Evolutionary conservation across 53 echinoderm and acorn worm species (phyloP), one percentile per base, ranked within the genome.

Genomic region (Glandiceps talaboti): DNA sequence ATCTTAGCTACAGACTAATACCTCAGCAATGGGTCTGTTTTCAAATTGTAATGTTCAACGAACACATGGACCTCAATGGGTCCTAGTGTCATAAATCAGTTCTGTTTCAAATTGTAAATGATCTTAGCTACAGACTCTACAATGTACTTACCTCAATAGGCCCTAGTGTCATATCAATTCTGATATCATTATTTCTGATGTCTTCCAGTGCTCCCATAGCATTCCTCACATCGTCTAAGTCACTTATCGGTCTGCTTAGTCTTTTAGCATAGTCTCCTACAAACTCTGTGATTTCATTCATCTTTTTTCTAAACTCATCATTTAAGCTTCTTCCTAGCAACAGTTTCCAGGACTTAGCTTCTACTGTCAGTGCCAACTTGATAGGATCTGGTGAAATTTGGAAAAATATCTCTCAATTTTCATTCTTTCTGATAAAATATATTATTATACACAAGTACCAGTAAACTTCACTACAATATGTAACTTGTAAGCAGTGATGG

Each of bases 361-460:
- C 94, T 27, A 99, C 89, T 31, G 89, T 94, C 76, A 99, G 86
- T 26, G 99, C 89, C 73, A 88, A 76, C 74, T 91, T 90, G 85
- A 99, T 99, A 76, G 91, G 93, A 30, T 99, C 99, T 99, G 82
- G n/a, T n/a, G n/a, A n/a, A n/a, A n/a, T n/a, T n/a, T n/a, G n/a
- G n/a, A n/a, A n/a, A n/a, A n/a, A n/a, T n/a, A n/a, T n/a, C n/a
- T n/a, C n/a, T n/a, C n/a, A n/a, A n/a, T n/a, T n/a, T n/a, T n/a
- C n/a, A n/a, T n/a, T n/a, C n/a, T n/a, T n/a, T n/a, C n/a, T n/a
- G n/a, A n/a, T n/a, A n/a, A n/a, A n/a, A n/a, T n/a, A n/a, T n/a
- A n/a, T n/a, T n/a, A n/a, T n/a, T n/a, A n/a, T n/a, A n/a, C n/a
- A n/a, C n/a, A n/a, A n/a, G n/a, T n/a, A n/a, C n/a, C n/a, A n/a